Conservation (phyloP, 1,140 invertebrate genomes). For the Colletes gigas region DNA sequence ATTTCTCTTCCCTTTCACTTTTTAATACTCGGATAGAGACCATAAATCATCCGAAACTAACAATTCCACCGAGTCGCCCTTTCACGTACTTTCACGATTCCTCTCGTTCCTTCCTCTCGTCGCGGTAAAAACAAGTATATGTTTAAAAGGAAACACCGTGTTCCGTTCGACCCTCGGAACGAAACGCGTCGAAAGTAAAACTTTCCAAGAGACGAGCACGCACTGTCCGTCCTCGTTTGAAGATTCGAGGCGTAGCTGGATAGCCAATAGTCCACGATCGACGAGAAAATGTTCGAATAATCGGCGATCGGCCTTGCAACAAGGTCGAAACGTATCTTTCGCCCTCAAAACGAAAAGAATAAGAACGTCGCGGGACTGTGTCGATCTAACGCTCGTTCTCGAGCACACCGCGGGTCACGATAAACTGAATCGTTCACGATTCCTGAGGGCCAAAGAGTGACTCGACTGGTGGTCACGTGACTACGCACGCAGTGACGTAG, state of each 20-base stretch:
- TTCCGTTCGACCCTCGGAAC: background rate
- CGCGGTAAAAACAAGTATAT: too few relatives aligned
- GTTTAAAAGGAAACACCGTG: background rate
- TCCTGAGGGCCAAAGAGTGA: conserved; percentile 65
- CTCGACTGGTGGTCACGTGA: conserved; percentile 63
- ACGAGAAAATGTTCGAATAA: background rate
- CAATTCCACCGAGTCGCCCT: background rate
- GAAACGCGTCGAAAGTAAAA: conserved; percentile 7
- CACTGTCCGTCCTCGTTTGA: conserved; percentile 15
- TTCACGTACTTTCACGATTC: conserved; percentile 14
- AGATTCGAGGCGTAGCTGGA: background rate
- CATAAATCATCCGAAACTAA: conserved; percentile 4
- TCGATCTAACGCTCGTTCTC: background rate
- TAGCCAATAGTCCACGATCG: background rate
- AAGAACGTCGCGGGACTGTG: background rate
- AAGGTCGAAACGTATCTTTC: background rate
- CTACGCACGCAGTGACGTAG: conserved; percentile 56
- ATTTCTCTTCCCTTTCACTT: conserved; percentile 23
- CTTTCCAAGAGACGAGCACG: background rate
- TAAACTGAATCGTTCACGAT: conserved; percentile 62
- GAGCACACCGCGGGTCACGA: conserved; percentile 38
- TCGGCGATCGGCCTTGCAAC: background rate
- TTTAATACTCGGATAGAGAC: background rate
- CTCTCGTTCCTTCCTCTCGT: background rate
- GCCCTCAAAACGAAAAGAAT: background rate